Conservation (phyloP, 2,888 invertebrate genomes). For the Listrodromus nycthemerus region DNA sequence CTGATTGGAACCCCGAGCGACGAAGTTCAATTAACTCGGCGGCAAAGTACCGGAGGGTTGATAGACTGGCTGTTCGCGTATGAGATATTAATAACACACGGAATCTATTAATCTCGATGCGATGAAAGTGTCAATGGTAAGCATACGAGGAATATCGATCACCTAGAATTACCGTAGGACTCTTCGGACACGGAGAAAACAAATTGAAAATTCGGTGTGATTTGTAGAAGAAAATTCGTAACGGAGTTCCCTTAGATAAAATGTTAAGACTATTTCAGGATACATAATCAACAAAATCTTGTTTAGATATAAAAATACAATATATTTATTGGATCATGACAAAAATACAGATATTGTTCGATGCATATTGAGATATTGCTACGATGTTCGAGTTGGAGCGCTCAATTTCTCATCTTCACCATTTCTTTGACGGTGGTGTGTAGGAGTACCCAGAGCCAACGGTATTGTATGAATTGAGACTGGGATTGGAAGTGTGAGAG, state of each 20-base stretch:
- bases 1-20: conserved; percentile 31
- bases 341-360: conserved; percentile 17
- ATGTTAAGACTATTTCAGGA: background rate
- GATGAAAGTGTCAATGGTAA: background rate
- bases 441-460: conserved; percentile 59
- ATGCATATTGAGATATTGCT: conserved; percentile 41
- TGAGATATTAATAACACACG: background rate
- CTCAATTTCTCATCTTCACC: conserved; percentile 60
- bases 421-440: conserved; percentile 64
- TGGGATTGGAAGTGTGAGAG: conserved; percentile 19
- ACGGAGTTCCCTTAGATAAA: background rate
- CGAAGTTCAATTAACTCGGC: conserved; percentile 35
- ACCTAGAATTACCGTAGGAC: background rate
- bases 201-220: background rate
- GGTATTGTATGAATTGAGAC: conserved; percentile 31
- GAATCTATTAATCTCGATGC: background rate
- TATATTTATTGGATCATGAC: conserved; percentile 62
- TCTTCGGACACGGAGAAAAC: background rate
- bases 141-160: background rate
- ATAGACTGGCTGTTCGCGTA: conserved; percentile 19
- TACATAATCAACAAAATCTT: background rate
- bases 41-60: conserved; percentile 16
- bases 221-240: background rate
- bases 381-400: conserved; percentile 4
- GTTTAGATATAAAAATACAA: conserved; percentile 67